These are phyloP conservation scores for Rhea americana DNA, from an alignment of 2,113 vertebrate genomes.

Conservation along the genomic window DNA sequence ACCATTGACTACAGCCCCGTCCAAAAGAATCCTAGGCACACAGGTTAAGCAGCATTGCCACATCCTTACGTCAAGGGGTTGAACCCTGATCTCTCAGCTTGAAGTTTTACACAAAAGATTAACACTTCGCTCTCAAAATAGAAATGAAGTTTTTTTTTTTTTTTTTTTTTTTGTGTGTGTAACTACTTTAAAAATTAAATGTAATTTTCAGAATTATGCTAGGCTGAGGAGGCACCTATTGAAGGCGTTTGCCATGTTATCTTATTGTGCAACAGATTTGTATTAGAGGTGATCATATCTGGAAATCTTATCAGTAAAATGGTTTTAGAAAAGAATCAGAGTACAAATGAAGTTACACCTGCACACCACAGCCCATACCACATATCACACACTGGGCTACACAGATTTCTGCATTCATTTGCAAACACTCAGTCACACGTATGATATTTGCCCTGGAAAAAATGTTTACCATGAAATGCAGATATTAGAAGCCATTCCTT, in stretches of 20 bases:
- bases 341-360: background rate
- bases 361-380: background rate
- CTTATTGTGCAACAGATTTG: background rate
- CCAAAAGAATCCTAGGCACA: background rate
- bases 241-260: background rate
- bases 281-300: background rate
- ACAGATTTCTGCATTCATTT: background rate
- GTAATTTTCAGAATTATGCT: background rate
- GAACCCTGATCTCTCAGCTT: background rate
- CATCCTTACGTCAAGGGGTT: background rate
- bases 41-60: background rate
- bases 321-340: background rate
- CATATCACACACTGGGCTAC: background rate
- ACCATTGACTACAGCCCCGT: background rate
- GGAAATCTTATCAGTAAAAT: background rate
- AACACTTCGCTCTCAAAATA: background rate
- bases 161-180: rapidly evolving
- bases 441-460: background rate
- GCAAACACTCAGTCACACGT: background rate
- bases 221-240: rapidly evolving
- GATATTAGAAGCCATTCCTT: background rate
- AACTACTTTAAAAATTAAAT: background rate
- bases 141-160: background rate
- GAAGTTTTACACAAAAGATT: background rate
- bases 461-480: background rate